Base-by-base conservation (phyloP, 2,888 invertebrate species). In the Andrena bicolor region DNA sequence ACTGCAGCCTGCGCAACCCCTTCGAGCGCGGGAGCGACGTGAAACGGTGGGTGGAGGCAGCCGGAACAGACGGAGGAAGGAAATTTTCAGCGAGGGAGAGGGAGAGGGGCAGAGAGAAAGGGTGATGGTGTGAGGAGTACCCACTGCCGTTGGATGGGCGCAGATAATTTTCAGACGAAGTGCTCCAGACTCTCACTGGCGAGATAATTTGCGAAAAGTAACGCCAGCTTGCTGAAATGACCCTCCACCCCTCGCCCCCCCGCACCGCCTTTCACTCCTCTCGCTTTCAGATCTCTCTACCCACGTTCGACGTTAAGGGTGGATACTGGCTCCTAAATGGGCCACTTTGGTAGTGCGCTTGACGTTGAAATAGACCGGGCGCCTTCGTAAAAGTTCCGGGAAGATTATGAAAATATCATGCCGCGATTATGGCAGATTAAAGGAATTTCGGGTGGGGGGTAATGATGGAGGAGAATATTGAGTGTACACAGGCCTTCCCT, bases 151-250 rank as follows among this genome's bases (percentile, higher is more conserved):
- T 65, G 80, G 83, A 86, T 69, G 82, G 84, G 85, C 78, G 82
- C 74, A 83, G 81, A 89, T 90, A 90, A 90, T 89, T 90, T 90
- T 85, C 86, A 83, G 82, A 84, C 86, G 82, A 84, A 88, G 81
- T 83, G 82, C 83, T 58, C 66, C 65, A 58, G 81, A 70, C 66
- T 82, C 69, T 83, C 69, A 16, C 77, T 58, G 77, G 63, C 80
- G 80, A 88, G 89, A 90, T 90, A 90, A 90, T 90, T 90, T 90
- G 87, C 85, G 84, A 83, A 86, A 89, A 88, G 87, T 87, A 85
- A 89, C 89, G 82, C 80, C 85, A 69, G 85, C 77, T 85, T 85
- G 80, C 76, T 78, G 64, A 60, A 85, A 84, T 63, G 83, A 79
- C 61, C 75, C 64, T 51, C 65, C n/a, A 32, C 65, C 5, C 48